A percentile compares a stretch with the other conserved stretches of the same genome.
phyloP scores from a whole-genome alignment of 2,797 vertebrate genomes.

The Ciconia nigra region DNA sequence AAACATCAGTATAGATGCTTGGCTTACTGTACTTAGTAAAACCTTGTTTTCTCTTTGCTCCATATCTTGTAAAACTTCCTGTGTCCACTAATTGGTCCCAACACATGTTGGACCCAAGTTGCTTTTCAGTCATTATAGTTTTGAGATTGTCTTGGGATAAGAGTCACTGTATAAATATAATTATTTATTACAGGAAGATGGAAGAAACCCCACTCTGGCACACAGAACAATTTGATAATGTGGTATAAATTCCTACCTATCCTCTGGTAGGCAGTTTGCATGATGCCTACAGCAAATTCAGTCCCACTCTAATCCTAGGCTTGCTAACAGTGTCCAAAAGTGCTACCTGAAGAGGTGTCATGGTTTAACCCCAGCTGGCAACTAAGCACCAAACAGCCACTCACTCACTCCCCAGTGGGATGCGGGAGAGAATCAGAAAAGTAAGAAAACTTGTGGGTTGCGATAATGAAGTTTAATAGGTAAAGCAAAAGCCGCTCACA shows the following conservation, averaged over 20 bases:
- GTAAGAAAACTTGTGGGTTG: too few relatives aligned
- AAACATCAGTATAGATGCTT: not conserved
- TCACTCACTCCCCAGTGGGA: too few relatives aligned
- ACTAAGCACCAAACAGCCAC: too few relatives aligned
- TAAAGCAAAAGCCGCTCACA: too few relatives aligned
- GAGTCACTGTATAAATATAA: not conserved
- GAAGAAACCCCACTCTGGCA: not conserved
- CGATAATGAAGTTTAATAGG: too few relatives aligned
- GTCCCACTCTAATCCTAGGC: not conserved
- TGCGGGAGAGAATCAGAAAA: too few relatives aligned
- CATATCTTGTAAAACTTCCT: not conserved
- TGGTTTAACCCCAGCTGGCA: too few relatives aligned
- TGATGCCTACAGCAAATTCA: not conserved
- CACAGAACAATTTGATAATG: not conserved
- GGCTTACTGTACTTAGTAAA: not conserved
- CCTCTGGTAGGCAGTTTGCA: not conserved
- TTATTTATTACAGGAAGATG: not conserved
- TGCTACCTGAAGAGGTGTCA: not conserved
- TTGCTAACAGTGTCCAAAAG: not conserved
- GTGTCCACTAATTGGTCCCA: not conserved
- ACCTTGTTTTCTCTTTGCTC: not conserved
- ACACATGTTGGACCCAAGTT: not conserved
- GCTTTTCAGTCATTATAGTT: not conserved
- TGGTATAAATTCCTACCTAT: not conserved
- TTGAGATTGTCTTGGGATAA: not conserved